Base-by-base conservation (phyloP, 1,140 invertebrate genomes). In the Ostrea denselamellosa region DNA sequence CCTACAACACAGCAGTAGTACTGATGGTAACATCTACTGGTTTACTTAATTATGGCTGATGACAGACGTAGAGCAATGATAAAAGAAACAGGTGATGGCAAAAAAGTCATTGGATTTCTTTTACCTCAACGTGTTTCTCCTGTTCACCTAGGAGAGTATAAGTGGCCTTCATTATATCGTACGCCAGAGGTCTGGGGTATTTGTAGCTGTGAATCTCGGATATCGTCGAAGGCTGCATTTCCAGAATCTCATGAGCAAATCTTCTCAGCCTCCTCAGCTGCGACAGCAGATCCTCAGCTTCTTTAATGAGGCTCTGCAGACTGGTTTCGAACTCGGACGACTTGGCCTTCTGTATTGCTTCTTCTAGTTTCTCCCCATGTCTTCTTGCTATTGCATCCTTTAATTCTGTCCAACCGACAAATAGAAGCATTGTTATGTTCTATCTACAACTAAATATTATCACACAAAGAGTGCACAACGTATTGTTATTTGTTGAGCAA, bases 161-260 rank as follows among this genome's bases (percentile, higher is more conserved):
- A 0, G 87, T 88, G 34, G 87, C 87, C 68, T 88, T 90, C 89
- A 90, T 87, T 2, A 90, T 77, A 17, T 90, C 87, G 62, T 65
- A 83, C 25, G 86, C 86, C 4, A 90, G 52, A 22, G 53, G 87
- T 44, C 83, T 86, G 5, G 89, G 85, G 5, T 71, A 56, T 25
- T 86, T 88, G 10, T 90, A 90, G 3, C 83, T 58, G 51, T 86
- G 85, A 5, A 90, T 84, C 71, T 90, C 89, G 0, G 89, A 87
- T 4, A 90, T 65, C 7, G 89, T 88, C n/a, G 87, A 56, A 22
- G 86, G 85, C 12, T 85, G 88, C 87, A 90, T 88, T 52, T 86
- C 53, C 12, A 90, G 62, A 9, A 88, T 82, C 8, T 82, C 68
- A 0, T 85, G 83, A 19, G 62, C 28, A 56, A 77, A 88, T 56